Percentiles rank a stretch among this genome's conserved stretches.
These are phyloP conservation scores for Sebastes wilsoni DNA, from an alignment of 2,797 vertebrate genomes.

Conservation along the genomic window DNA sequence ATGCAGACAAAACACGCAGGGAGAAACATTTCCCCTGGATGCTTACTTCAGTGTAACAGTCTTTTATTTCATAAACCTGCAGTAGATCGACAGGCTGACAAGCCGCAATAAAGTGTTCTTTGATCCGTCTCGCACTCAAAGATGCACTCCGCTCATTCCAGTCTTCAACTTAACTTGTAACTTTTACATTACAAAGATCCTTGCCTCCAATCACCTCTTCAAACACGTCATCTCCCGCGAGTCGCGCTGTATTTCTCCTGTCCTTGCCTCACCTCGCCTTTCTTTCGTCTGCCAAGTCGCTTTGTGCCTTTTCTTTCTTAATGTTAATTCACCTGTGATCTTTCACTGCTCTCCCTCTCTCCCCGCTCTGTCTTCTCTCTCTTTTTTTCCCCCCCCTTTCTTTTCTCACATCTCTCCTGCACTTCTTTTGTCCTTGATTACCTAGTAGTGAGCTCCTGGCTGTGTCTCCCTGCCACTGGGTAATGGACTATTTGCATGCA, in stretches of 20 bases:
- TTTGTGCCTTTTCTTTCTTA: slow-evolving; percentile 60
- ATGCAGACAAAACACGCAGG: slow-evolving; percentile 44
- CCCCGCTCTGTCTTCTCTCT: slow-evolving; percentile 31
- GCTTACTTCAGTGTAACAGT: slow-evolving; percentile 50
- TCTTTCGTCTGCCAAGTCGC: slow-evolving; percentile 48
- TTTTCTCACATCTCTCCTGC: slow-evolving; percentile 58
- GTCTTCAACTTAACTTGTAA: slow-evolving; percentile 65
- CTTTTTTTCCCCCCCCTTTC: slow-evolving; percentile 1
- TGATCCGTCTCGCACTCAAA: slow-evolving; percentile 60
- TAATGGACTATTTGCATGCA: slow-evolving; percentile 87
- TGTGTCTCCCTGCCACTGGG: slow-evolving; percentile 79
- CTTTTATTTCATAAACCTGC: slow-evolving; percentile 60
- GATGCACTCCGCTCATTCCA: slow-evolving; percentile 51
- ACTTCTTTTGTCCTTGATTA: slow-evolving; percentile 86
- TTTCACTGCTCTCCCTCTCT: slow-evolving; percentile 53
- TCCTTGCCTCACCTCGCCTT: slow-evolving; percentile 33
- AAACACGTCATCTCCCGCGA: slow-evolving; percentile 50
- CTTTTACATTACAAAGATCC: slow-evolving; percentile 73
- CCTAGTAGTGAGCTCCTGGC: slow-evolving; percentile 78
- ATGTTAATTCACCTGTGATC: slow-evolving; percentile 77
- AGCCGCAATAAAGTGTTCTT: slow-evolving; percentile 65
- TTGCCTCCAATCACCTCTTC: slow-evolving; percentile 65
- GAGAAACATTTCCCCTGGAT: slow-evolving; percentile 47
- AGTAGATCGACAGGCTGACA: slow-evolving; percentile 70
- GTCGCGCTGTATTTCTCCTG: slow-evolving; percentile 36